These are phyloP conservation scores for Cylindroiulus punctatus DNA, from an alignment of 2,888 invertebrate species.

Conservation along the genomic window DNA sequence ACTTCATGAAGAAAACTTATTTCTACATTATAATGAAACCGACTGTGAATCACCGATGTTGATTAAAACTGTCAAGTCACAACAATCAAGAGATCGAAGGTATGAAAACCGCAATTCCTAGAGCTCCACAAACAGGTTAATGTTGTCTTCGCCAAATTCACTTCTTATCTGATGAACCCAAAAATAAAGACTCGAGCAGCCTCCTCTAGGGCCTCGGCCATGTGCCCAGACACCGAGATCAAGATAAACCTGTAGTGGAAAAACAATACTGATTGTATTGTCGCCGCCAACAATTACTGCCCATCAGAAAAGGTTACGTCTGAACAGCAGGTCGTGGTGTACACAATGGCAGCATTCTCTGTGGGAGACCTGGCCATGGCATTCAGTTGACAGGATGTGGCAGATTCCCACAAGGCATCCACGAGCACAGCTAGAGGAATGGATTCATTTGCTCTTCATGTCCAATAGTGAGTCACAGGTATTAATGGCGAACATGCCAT, in stretches of 20 bases:
- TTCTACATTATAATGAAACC: too few relatives aligned
- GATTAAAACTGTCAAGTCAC: too few relatives aligned
- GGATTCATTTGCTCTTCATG: neutral
- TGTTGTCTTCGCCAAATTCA: too few relatives aligned
- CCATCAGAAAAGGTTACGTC: neutral
- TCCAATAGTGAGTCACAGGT: neutral
- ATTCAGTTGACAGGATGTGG: neutral
- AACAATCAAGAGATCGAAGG: too few relatives aligned
- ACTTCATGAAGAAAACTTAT: too few relatives aligned
- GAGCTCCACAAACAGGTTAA: too few relatives aligned
- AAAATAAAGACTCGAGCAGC: too few relatives aligned
- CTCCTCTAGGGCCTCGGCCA: too few relatives aligned
- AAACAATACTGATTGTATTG: neutral
- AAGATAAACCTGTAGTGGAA: neutral
- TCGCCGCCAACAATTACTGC: slow-evolving; percentile 8
- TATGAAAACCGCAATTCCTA: too few relatives aligned
- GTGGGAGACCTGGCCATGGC: slow-evolving; percentile 1
- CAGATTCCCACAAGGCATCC: neutral
- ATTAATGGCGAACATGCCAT: neutral
- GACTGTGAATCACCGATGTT: too few relatives aligned
- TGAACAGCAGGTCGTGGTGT: neutral
- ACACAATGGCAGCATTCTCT: slow-evolving; percentile 3
- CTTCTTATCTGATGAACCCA: too few relatives aligned
- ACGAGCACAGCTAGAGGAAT: neutral
- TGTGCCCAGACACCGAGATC: too few relatives aligned